A percentile compares a stretch with the other conserved stretches of the same genome.
Evolutionary conservation across 2,797 vertebrate species (phyloP).

Genomic region (Cynodonichthys magdalenae): DNA sequence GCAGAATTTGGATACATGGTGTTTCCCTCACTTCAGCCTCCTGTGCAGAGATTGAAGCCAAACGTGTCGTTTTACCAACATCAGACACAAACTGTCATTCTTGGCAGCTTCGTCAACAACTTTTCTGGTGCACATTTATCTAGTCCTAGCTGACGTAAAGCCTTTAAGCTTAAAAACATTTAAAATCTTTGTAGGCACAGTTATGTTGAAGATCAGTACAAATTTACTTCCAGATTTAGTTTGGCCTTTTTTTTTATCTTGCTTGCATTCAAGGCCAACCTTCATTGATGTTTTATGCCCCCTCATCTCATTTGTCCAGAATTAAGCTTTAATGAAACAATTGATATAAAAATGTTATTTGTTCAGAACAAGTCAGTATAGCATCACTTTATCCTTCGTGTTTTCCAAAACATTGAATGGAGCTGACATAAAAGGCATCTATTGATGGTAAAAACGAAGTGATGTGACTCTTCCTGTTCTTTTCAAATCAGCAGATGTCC

Average conservation of each 20-base stretch:
- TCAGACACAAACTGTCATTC: slow-evolving; percentile 51
- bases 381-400: too few species aligned
- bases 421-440: too few species aligned
- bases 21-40: slow-evolving; percentile 43
- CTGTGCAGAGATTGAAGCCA: slow-evolving; percentile 40
- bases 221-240: slow-evolving; percentile 3
- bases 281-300: not conserved
- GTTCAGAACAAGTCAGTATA: not conserved
- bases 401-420: too few species aligned
- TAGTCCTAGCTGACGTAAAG: slow-evolving; percentile 27
- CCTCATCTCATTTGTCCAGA: not conserved
- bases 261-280: too few species aligned
- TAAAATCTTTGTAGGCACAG: slow-evolving; percentile 4
- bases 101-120: slow-evolving; percentile 14
- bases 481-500: slow-evolving; percentile 5
- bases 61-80: slow-evolving; percentile 47
- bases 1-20: slow-evolving; percentile 14
- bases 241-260: not conserved
- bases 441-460: slow-evolving; percentile 10
- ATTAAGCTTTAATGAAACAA: too few species aligned
- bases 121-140: slow-evolving; percentile 26
- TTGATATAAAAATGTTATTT: not conserved
- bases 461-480: slow-evolving; percentile 26
- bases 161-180: slow-evolving; percentile 17
- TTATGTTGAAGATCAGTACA: slow-evolving; percentile 4